Evolutionary conservation across 2,113 vertebrate genomes (phyloP), one percentile per base, ranked within the genome.

Genomic region (Antennarius striatus): DNA sequence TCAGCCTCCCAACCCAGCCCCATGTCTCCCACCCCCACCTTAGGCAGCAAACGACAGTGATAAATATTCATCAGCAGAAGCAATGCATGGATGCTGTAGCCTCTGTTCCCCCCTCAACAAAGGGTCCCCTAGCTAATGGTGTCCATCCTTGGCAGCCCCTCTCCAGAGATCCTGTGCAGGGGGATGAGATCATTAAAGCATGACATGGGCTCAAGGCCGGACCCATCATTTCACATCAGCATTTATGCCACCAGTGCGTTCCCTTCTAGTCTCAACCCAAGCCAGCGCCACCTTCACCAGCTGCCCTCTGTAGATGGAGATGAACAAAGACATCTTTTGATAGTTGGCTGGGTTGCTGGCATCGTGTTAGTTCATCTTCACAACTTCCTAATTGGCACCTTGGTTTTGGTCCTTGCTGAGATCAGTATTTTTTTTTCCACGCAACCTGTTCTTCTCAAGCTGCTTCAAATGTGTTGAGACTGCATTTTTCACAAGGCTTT

Each of bases 321-420:
- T 64, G 59, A 86, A 86, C 69, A 73, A 68, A 64, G 81, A 77
- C 76, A 43, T 63, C 58, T 46, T 86, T 77, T 84, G 80, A 90
- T 89, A 85, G 86, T 75, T 73, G 88, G 75, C 84, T 62, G 50
- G 79, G 71, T 86, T 69, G 71, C 86, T 80, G 84, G 86, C 67
- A 69, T 91, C 60, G 58, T 79, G 67, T 82, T 74, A 85, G 83
- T 89, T 91, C 88, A 79, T 86, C 81, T 87, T 81, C 80, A 89
- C 89, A 80, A 84, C 86, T 71, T 84, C 72, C 82, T 91, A 92
- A 92, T 93, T 93, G 90, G 84, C 83, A 89, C 81, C 86, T 91
- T 88, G 88, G 86, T 91, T 85, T 83, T 82, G 78, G 88, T 90
- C 90, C 84, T 89, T 91, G 91, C 91, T 93, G 90, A 92, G 89